phyloP scores from a whole-genome alignment of 1,140 invertebrate genomes.

The Drosophila murphyi region DNA sequence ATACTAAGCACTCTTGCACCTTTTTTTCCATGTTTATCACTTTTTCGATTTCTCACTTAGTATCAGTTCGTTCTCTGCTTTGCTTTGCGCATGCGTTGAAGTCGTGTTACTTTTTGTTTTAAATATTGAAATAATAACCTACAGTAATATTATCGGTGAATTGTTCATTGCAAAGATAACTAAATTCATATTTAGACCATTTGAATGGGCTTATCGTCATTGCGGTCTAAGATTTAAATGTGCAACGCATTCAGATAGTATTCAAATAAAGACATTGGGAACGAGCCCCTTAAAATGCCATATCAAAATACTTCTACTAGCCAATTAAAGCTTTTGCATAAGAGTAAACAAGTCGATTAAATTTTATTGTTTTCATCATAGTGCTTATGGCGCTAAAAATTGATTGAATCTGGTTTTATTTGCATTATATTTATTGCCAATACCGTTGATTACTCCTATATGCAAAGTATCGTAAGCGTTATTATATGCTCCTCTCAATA shows the following conservation, averaged over 20 bases:
- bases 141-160: not conserved
- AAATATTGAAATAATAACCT: not conserved
- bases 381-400: not conserved
- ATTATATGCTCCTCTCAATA: not conserved
- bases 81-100: not conserved
- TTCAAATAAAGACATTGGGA: not conserved
- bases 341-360: slow-evolving; percentile 36
- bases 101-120: not conserved
- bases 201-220: not conserved
- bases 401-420: slow-evolving; percentile 12
- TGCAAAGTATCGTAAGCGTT: not conserved
- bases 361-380: slow-evolving; percentile 29
- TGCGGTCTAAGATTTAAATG: not conserved
- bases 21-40: too few relatives aligned
- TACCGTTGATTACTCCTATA: not conserved
- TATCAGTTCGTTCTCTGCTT: not conserved
- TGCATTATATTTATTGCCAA: not conserved
- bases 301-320: not conserved
- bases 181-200: not conserved
- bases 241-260: not conserved
- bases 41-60: not conserved
- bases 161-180: not conserved
- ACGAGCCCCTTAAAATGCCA: slow-evolving; percentile 9
- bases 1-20: not conserved
- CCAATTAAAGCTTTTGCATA: not conserved